Evolutionary conservation across 37 sponge, comb jelly and placozoan species (phyloP).

Genomic region (Ianthella basta): DNA sequence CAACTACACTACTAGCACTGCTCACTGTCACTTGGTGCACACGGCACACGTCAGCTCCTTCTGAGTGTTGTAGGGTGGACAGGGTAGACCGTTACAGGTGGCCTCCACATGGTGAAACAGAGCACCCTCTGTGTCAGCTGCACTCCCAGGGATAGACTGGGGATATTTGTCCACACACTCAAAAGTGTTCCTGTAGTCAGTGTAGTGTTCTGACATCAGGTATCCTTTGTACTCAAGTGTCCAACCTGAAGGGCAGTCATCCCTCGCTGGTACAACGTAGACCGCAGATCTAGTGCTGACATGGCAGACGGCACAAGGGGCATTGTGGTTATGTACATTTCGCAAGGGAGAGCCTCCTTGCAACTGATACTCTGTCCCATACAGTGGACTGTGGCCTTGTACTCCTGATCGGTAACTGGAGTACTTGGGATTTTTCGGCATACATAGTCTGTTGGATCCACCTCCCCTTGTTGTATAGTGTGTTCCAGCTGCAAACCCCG

Average conservation of each 20-base stretch:
- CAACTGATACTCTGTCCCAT: constrained; percentile 52
- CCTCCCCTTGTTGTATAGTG: constrained; percentile 39
- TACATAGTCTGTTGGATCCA: constrained; percentile 53
- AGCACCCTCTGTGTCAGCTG: constrained; percentile 30
- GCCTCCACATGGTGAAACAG: constrained; percentile 51
- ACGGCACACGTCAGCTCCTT: constrained; percentile 67
- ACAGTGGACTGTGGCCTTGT: constrained; percentile 14
- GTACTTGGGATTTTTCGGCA: constrained; percentile 47
- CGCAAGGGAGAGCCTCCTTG: neutral
- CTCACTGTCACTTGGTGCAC: constrained; percentile 45
- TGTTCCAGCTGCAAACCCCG: constrained; percentile 14
- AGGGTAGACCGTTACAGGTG: constrained; percentile 49
- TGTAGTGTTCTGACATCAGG: constrained; percentile 38
- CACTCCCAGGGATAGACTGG: constrained; percentile 27
- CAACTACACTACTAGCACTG: neutral
- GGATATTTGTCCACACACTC: constrained; percentile 62
- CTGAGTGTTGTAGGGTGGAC: constrained; percentile 49
- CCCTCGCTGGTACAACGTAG: constrained; percentile 52
- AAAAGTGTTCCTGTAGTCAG: constrained; percentile 12
- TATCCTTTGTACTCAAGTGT: constrained; percentile 66
- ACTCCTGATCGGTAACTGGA: constrained; percentile 14
- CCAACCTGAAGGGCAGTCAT: constrained; percentile 42
- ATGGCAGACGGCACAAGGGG: constrained; percentile 68
- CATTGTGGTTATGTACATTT: constrained; percentile 33
- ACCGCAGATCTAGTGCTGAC: constrained; percentile 24